Evolutionary conservation across 2,888 invertebrate species (phyloP).

Genomic region (Cecidostiba fungosa): DNA sequence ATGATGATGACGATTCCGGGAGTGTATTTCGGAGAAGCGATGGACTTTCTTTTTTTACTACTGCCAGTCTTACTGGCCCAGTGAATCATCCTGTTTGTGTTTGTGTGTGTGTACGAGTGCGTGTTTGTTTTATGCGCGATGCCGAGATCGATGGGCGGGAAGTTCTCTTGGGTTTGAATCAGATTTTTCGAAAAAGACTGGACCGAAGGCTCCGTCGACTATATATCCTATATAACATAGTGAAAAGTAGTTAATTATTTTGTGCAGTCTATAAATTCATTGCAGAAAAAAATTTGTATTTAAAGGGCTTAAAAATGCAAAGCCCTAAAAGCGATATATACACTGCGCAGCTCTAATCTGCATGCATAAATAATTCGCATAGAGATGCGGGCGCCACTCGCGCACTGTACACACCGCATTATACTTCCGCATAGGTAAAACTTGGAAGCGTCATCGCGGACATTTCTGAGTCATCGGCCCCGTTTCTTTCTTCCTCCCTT

Average conservation of each 20-base stretch:
- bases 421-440: slow-evolving; percentile 42
- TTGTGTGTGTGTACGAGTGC: not conserved
- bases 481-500: slow-evolving; percentile 53
- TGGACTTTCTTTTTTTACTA: slow-evolving; percentile 3
- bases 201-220: too few relatives aligned
- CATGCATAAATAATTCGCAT: not conserved
- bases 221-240: too few relatives aligned
- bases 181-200: not conserved
- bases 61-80: not conserved
- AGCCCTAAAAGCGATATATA: not conserved
- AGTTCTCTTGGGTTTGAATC: not conserved
- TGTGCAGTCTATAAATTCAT: too few relatives aligned
- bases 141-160: not conserved
- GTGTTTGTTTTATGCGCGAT: not conserved
- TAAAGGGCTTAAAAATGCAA: not conserved
- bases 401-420: not conserved
- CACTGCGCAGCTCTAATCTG: not conserved
- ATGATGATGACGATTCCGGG: not conserved
- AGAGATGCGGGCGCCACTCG: not conserved
- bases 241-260: too few relatives aligned
- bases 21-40: slow-evolving; percentile 3
- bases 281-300: too few relatives aligned
- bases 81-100: not conserved
- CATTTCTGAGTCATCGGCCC: slow-evolving; percentile 58
- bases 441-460: slow-evolving; percentile 16